Evolutionary conservation across 2,113 vertebrate species (phyloP).

Genomic region (Turdus rufiventris): DNA sequence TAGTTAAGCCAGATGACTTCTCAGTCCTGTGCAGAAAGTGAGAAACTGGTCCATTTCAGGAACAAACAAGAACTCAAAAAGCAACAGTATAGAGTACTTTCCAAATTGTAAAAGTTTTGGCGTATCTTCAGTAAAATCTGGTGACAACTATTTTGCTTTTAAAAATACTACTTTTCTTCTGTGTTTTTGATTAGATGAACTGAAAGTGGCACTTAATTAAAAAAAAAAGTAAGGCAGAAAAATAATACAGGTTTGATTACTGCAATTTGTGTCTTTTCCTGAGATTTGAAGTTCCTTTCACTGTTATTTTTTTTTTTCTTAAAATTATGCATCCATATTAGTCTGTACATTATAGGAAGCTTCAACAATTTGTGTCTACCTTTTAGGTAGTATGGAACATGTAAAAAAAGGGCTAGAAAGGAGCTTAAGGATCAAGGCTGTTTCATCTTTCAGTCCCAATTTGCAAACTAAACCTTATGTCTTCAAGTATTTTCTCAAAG

Average conservation of each 20-base stretch:
- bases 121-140: neutral
- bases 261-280: neutral
- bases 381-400: neutral
- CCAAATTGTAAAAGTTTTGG: neutral
- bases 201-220: neutral
- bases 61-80: neutral
- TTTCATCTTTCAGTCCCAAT: neutral
- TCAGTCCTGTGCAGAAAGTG: conserved; percentile 73
- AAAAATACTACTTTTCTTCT: neutral
- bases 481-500: neutral
- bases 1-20: conserved; percentile 75
- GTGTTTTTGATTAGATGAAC: neutral
- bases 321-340: neutral
- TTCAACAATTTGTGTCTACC: neutral
- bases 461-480: neutral
- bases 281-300: neutral
- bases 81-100: neutral
- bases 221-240: neutral
- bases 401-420: neutral
- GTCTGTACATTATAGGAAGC: neutral
- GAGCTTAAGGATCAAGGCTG: neutral
- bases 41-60: neutral
- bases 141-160: neutral
- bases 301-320: neutral
- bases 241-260: neutral